Conservation (phyloP, 2,797 vertebrate species). For the Eurystomus glaucurus region DNA sequence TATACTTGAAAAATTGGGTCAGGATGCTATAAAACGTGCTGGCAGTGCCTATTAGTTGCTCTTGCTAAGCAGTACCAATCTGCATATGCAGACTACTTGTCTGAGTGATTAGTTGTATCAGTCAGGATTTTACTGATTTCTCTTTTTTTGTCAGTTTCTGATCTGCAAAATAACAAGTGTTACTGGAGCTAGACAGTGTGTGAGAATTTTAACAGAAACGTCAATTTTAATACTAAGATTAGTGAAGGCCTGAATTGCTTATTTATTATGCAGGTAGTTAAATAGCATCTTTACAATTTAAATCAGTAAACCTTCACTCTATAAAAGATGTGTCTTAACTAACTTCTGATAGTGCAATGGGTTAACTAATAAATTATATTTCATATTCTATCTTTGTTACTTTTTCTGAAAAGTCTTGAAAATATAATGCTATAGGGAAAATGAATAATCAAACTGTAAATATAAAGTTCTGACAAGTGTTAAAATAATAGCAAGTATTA, state of each 20-base stretch:
- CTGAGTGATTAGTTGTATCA: not conserved
- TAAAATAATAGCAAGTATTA: not conserved
- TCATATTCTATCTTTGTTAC: not conserved
- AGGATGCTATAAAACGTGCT: not conserved
- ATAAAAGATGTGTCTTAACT: not conserved
- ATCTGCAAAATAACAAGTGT: not conserved
- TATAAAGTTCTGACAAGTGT: not conserved
- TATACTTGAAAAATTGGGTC: not conserved
- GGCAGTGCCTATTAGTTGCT: not conserved
- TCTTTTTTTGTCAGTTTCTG: not conserved
- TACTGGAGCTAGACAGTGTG: not conserved
- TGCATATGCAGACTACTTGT: not conserved
- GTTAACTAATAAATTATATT: not conserved
- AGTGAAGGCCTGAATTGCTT: not conserved
- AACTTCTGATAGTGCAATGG: not conserved
- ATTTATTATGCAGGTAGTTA: not conserved
- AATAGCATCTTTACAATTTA: not conserved
- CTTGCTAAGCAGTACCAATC: not conserved
- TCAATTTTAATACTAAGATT: not conserved
- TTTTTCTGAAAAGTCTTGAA: not conserved
- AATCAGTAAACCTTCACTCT: not conserved
- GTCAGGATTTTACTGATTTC: not conserved
- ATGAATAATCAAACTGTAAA: not conserved
- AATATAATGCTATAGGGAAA: not conserved
- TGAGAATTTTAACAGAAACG: not conserved